Base-by-base conservation (phyloP, 2,113 vertebrate genomes). In the Phyllostomus hastatus region DNA sequence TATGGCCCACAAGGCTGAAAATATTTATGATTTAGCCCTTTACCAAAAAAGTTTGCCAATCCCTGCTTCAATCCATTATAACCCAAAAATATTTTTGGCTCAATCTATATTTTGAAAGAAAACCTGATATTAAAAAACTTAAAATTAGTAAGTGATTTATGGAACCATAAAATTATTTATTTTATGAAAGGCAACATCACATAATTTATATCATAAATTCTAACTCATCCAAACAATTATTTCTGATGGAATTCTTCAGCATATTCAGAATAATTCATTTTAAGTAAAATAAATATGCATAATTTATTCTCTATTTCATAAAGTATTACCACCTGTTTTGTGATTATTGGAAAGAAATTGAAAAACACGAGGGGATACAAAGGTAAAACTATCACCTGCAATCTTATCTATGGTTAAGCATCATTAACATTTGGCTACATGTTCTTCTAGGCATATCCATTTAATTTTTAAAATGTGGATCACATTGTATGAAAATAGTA, bases 201-300 rank as follows among this genome's bases (percentile, higher is more conserved):
- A 89, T 24, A 89, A 70, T 48, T 94, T 52, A 91, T 54, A 64
- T 73, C 93, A 90, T 94, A 91, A 87, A 90, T 83, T 95, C 41
- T 70, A 66, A 10, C 61, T 92, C 43, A 93, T 50, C 31, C 50
- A 31, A 81, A 81, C 22, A 75, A 72, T 64, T 78, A 78, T 84
- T 96, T 92, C 64, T 75, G 75, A 91, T 72, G 50, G 69, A 67
- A 78, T 80, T 86, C n/a, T 79, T 81, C 24, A 80, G 31, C 11
- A 91, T 79, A 75, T 95, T 86, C 48, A 90, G 61, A 94, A 50
- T 38, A 24, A 95, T 76, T 92, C 46, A 85, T 70, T 83, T 94
- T 90, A 87, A 84, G 80, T 94, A 86, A 90, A 92, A 95, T 69
- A 92, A 70, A 89, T 54, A 50, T 66, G 16, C 20, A 10, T 69